Base-by-base conservation (phyloP, 2,797 vertebrate species). In the Coreius guichenoti region DNA sequence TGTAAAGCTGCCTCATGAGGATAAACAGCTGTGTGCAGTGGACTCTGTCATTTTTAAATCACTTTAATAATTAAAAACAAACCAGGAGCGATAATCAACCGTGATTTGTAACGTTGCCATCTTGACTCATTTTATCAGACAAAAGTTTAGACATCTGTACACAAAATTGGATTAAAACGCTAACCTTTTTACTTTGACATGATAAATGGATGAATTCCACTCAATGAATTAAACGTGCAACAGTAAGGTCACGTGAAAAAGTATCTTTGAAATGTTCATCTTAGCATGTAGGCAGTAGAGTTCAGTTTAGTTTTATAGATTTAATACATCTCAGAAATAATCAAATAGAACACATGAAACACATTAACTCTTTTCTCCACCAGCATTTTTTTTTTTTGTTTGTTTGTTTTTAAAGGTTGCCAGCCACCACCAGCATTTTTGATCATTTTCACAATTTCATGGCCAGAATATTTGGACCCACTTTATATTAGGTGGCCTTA, bases 1-100 rank as follows among this genome's bases (percentile, higher is more conserved):
- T 67, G 56, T n/a, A 43, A 75, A 58, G 58, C 51, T 56, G 63
- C 36, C 83, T 58, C 74, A 56, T 56, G 17, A 31, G 74, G 47
- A 68, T 7, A 47, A n/a, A 68, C 49, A 54, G 33, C 39, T 76
- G n/a, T 23, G 61, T 58, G n/a, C 68, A 26, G 36, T 26, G 1
- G 61, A 14, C 29, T 49, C 54, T 45, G 26, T 16, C 29, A 19
- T 33, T 51, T 43, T 47, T 73, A 21, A 21, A 75, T 49, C n/a
- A 39, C 31, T 67, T 54, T n/a, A 68, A 17, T n/a, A 3, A 63
- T 3, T n/a, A 68, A 54, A 69, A 61, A 61, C 8, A 61, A 43
- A 78, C 31, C 8, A 17, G 54, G 56, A 39, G 54, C 33, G 16
- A 39, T 43, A 36, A 36, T 77, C 54, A 26, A 43, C 8, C n/a